Evolutionary conservation across 2,888 invertebrate species (phyloP).

Genomic region (Hyles lineata): DNA sequence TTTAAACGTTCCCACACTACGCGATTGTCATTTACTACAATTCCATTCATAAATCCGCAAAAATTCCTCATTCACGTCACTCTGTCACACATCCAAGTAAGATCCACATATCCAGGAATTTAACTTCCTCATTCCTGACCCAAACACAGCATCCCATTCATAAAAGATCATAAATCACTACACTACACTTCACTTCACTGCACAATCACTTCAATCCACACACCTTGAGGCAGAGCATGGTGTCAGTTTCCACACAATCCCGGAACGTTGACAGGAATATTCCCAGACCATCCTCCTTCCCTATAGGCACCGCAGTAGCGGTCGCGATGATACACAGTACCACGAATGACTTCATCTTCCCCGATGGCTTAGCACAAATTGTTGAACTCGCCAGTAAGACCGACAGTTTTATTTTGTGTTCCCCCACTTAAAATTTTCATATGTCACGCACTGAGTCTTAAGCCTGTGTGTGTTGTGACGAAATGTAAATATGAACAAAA

Average conservation of each 20-base stretch:
- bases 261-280: conserved; percentile 80
- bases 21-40: neutral
- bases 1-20: neutral
- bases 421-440: conserved; percentile 71
- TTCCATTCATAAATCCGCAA: neutral
- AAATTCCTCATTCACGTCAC: neutral
- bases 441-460: conserved; percentile 66
- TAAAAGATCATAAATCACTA: conserved; percentile 30
- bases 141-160: neutral
- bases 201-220: conserved; percentile 74
- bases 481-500: conserved; percentile 58
- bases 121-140: neutral
- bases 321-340: conserved; percentile 66
- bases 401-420: conserved; percentile 77
- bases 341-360: conserved; percentile 74
- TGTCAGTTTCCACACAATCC: conserved; percentile 89
- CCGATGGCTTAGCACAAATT: conserved; percentile 71
- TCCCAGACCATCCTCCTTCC: conserved; percentile 74
- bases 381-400: conserved; percentile 68
- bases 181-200: conserved; percentile 47
- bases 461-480: conserved; percentile 58
- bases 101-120: neutral
- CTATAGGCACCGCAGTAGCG: conserved; percentile 70
- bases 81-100: neutral
- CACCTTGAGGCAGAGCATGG: conserved; percentile 91